Conservation (phyloP, 2,888 invertebrate species). For the Lumbricus terrestris region DNA sequence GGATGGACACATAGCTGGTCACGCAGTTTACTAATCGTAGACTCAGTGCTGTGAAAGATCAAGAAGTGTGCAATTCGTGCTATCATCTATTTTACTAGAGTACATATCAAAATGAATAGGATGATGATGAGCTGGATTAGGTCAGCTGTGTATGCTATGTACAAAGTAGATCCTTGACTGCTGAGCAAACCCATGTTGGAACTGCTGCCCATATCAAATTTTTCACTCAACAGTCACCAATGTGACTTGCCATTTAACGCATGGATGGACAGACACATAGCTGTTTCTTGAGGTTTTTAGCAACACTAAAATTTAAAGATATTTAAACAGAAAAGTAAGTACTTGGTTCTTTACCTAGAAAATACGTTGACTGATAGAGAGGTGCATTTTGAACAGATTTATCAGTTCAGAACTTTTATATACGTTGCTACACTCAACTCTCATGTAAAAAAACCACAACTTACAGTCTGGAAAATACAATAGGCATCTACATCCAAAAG, state of each 20-base stretch:
- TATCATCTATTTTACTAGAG: background rate
- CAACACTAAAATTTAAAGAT: no score
- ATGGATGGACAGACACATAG: no score
- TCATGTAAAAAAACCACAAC: no score
- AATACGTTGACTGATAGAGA: no score
- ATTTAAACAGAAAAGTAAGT: no score
- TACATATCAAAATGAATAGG: background rate
- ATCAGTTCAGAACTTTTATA: no score
- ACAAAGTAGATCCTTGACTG: background rate
- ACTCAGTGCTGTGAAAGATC: slow-evolving; percentile 71
- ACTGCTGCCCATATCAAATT: background rate
- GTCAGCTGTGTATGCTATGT: background rate
- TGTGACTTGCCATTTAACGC: no score
- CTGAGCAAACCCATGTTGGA: background rate
- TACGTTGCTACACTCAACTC: no score
- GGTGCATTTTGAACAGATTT: no score
- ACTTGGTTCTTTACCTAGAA: no score
- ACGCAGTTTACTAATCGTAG: slow-evolving; percentile 62
- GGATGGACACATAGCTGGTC: slow-evolving; percentile 48
- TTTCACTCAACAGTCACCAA: background rate
- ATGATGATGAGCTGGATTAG: background rate
- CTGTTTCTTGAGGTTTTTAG: no score
- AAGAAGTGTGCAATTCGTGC: background rate
- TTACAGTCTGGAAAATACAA: no score
- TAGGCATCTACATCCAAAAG: background rate